Conservation (phyloP, 2,797 vertebrate species). For the Chelmon rostratus region DNA sequence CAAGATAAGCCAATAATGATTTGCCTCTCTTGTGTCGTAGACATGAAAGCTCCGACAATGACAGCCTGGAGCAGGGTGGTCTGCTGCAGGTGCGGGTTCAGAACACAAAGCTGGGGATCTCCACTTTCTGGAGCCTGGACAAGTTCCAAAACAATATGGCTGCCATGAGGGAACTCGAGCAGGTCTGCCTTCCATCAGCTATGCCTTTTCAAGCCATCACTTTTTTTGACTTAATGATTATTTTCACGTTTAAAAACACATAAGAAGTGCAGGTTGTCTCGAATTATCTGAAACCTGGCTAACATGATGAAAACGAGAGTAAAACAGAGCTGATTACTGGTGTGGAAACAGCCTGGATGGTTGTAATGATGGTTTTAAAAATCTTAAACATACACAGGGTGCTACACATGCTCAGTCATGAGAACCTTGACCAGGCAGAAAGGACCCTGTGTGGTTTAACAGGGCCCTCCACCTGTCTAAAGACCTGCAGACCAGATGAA, state of each 20-base stretch:
- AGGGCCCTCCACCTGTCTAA: not conserved
- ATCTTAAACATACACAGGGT: not conserved
- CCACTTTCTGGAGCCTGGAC: conserved; percentile 94
- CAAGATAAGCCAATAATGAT: not conserved
- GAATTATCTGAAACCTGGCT: not conserved
- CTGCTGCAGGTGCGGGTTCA: conserved; percentile 89
- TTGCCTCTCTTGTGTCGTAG: conserved; percentile 74
- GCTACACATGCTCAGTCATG: not conserved
- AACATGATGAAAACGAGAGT: not conserved
- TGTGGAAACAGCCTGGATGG: not conserved
- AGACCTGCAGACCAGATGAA: not conserved
- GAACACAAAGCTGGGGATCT: conserved; percentile 92
- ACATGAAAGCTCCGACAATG: conserved; percentile 83
- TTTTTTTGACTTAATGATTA: not conserved
- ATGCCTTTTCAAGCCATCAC: not conserved
- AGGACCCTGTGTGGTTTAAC: not conserved
- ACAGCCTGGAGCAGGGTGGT: conserved; percentile 56
- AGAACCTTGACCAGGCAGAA: not conserved
- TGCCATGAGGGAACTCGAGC: conserved; percentile 93
- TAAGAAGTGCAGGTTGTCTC: not conserved
- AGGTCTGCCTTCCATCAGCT: conserved; percentile 81
- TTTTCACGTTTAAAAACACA: not conserved
- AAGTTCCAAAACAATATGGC: conserved; percentile 96
- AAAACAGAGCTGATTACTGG: not conserved
- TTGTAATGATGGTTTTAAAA: not conserved